Conservation (phyloP, 2,888 invertebrate genomes). For the Drosophila ustulata region DNA sequence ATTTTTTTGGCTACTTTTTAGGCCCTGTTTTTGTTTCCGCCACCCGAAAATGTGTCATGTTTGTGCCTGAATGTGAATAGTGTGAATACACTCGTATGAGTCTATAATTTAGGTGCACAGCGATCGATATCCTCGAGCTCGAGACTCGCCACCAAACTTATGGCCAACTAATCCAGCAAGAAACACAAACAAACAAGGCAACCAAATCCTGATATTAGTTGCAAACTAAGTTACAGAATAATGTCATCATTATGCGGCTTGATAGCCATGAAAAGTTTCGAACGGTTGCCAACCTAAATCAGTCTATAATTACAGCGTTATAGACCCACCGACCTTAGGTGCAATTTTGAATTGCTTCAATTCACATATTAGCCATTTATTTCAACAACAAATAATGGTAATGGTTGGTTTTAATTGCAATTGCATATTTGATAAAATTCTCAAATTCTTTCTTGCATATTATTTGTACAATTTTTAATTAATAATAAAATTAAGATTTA, state of each 20-base stretch:
- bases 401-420: no score
- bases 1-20: slow-evolving; percentile 10
- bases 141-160: not conserved
- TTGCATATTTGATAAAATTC: no score
- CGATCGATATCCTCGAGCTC: slow-evolving; percentile 16
- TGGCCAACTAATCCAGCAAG: not conserved
- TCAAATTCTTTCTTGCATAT: no score
- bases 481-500: no score
- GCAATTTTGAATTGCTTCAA: no score
- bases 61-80: slow-evolving; percentile 9
- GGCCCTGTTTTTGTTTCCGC: not conserved
- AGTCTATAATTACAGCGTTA: no score
- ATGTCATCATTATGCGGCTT: not conserved
- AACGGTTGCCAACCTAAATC: no score
- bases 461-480: no score
- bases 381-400: no score
- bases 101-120: slow-evolving; percentile 1
- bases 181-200: not conserved
- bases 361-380: no score
- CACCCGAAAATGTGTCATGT: slow-evolving; percentile 22
- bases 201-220: not conserved
- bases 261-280: not conserved
- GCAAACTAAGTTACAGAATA: not conserved
- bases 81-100: slow-evolving; percentile 11
- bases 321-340: no score